These are phyloP conservation scores for Chironomus tepperi DNA, from an alignment of 1,140 invertebrate species.

Conservation along the genomic window DNA sequence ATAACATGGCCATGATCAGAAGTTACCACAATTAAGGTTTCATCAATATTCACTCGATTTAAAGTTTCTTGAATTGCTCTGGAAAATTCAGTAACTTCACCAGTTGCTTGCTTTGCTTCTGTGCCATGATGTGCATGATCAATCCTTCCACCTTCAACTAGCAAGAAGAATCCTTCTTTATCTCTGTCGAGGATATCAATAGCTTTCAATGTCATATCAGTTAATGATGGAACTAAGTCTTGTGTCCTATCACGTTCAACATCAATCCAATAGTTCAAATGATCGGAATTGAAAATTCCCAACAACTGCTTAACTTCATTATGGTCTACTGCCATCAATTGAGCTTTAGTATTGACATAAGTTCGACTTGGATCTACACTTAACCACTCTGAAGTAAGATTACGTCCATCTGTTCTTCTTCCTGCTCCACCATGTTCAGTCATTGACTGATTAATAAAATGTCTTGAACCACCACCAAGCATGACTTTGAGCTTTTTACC, in stretches of 20 bases:
- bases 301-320: slow-evolving; percentile 37
- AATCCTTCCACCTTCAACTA: slow-evolving; percentile 56
- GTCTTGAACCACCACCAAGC: slow-evolving; percentile 55
- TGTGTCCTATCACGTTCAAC: slow-evolving; percentile 41
- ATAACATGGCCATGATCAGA: slow-evolving; percentile 59
- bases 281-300: slow-evolving; percentile 41
- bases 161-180: slow-evolving; percentile 54
- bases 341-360: slow-evolving; percentile 53
- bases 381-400: slow-evolving; percentile 47
- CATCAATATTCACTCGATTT: slow-evolving; percentile 41
- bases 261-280: slow-evolving; percentile 44
- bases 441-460: slow-evolving; percentile 45
- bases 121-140: slow-evolving; percentile 49
- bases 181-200: slow-evolving; percentile 60
- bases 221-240: slow-evolving; percentile 47
- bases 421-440: slow-evolving; percentile 46
- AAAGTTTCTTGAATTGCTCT: slow-evolving; percentile 44
- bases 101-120: slow-evolving; percentile 45
- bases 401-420: slow-evolving; percentile 41
- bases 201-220: slow-evolving; percentile 68
- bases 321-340: slow-evolving; percentile 35
- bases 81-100: slow-evolving; percentile 48
- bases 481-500: slow-evolving; percentile 49
- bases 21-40: slow-evolving; percentile 52
- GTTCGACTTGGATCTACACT: slow-evolving; percentile 33